phyloP scores from a whole-genome alignment of 2,888 invertebrate genomes.

The Harpagoxenus sublaevis region DNA sequence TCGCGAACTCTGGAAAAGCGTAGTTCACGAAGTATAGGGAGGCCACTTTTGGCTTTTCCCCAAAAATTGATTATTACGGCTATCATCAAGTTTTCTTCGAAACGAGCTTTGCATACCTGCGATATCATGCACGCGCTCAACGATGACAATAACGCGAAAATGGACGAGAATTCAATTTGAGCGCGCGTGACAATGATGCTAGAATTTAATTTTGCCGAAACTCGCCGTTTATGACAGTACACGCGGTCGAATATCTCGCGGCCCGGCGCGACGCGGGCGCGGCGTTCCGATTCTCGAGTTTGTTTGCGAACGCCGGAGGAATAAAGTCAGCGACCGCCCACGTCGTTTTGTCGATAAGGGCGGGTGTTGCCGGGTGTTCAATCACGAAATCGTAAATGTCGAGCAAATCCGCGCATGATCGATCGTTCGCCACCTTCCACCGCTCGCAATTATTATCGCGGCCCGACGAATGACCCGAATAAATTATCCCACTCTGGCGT shows the following conservation, averaged over 20 bases:
- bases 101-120: neutral
- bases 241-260: constrained; percentile 7
- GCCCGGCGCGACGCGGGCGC: too few species aligned
- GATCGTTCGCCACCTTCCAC: constrained; percentile 39
- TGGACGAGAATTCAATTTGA: constrained; percentile 9
- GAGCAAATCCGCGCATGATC: constrained; percentile 37
- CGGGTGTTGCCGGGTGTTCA: constrained; percentile 59
- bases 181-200: constrained; percentile 17
- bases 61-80: neutral
- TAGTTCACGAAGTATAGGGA: neutral
- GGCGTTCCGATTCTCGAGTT: constrained; percentile 15
- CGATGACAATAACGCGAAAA: neutral
- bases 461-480: constrained; percentile 42
- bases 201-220: constrained; percentile 33
- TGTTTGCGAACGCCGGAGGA: constrained; percentile 23
- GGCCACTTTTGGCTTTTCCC: neutral
- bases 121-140: neutral
- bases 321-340: constrained; percentile 30
- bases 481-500: constrained; percentile 34
- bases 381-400: constrained; percentile 72
- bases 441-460: constrained; percentile 41
- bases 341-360: constrained; percentile 40
- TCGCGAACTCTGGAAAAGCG: neutral
- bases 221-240: constrained; percentile 12
- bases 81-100: neutral